Evolutionary conservation across 2,888 invertebrate species (phyloP).

Genomic region (Coenonympha arcania): DNA sequence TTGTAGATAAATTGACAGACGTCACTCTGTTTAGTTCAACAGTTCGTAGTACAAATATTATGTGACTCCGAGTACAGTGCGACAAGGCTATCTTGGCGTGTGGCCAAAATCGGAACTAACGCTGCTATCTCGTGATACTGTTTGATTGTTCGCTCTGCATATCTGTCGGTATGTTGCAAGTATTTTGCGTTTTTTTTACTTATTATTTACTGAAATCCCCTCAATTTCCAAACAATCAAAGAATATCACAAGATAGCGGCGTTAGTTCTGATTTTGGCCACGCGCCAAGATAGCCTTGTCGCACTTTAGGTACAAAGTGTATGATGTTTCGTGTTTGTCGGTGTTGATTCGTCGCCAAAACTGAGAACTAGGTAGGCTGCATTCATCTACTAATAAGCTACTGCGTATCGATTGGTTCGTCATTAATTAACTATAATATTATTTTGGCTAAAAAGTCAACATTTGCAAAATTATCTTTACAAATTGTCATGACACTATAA

Average conservation of each 20-base stretch:
- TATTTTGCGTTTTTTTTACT: too few relatives aligned
- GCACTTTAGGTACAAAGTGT: slow-evolving; percentile 68
- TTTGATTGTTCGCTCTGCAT: too few relatives aligned
- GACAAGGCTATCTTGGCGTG: too few relatives aligned
- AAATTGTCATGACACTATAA: slow-evolving; percentile 72
- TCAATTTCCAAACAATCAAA: too few relatives aligned
- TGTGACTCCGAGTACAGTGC: slow-evolving; percentile 68
- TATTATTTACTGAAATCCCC: too few relatives aligned
- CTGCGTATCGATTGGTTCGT: slow-evolving; percentile 74
- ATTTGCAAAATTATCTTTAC: slow-evolving; percentile 69
- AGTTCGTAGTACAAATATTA: slow-evolving; percentile 43
- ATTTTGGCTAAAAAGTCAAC: slow-evolving; percentile 74
- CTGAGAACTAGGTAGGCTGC: slow-evolving; percentile 72
- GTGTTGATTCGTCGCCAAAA: slow-evolving; percentile 70
- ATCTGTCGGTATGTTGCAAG: too few relatives aligned
- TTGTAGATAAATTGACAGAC: slow-evolving; percentile 72
- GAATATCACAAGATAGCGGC: too few relatives aligned
- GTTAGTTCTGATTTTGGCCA: too few relatives aligned
- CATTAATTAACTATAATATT: slow-evolving; percentile 71
- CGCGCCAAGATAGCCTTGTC: too few relatives aligned
- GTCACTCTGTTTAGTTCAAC: slow-evolving; percentile 62
- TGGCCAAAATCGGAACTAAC: too few relatives aligned
- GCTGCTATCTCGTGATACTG: too few relatives aligned
- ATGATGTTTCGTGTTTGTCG: slow-evolving; percentile 46
- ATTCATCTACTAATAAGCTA: slow-evolving; percentile 70